Conservation (phyloP, 1,140 invertebrate species). For the Drosophila melanica region DNA sequence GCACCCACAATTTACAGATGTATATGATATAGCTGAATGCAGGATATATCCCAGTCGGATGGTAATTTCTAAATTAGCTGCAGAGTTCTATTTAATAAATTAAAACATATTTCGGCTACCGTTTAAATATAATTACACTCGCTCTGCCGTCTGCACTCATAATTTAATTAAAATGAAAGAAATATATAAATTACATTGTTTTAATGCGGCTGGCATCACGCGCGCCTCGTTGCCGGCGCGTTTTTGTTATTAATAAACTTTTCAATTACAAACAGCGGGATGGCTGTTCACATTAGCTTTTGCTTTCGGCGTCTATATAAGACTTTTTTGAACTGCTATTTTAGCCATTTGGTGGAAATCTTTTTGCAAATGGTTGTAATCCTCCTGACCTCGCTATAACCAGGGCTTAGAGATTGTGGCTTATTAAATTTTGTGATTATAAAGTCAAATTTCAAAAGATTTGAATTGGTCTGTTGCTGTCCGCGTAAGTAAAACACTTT, state of each 20-base stretch:
- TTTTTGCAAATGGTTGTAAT: background rate
- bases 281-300: slow-evolving; percentile 75
- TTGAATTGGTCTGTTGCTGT: too few relatives aligned
- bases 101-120: slow-evolving; percentile 74
- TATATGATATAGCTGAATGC: too few relatives aligned
- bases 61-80: too few relatives aligned
- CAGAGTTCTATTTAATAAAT: slow-evolving; percentile 59
- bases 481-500: too few relatives aligned
- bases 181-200: slow-evolving; percentile 42
- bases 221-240: slow-evolving; percentile 18
- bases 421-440: too few relatives aligned
- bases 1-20: too few relatives aligned
- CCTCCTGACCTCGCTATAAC: too few relatives aligned
- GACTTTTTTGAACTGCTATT: slow-evolving; percentile 57
- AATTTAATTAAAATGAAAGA: slow-evolving; percentile 75
- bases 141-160: slow-evolving; percentile 40
- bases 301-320: slow-evolving; percentile 28
- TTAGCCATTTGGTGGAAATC: slow-evolving; percentile 61
- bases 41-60: background rate
- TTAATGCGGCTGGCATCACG: slow-evolving; percentile 37
- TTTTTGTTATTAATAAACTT: slow-evolving; percentile 80
- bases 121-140: slow-evolving; percentile 76
- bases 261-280: slow-evolving; percentile 71
- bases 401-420: too few relatives aligned
- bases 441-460: too few relatives aligned